Conservation (phyloP, 2,888 invertebrate species). For the Balanococcus diminutus region DNA sequence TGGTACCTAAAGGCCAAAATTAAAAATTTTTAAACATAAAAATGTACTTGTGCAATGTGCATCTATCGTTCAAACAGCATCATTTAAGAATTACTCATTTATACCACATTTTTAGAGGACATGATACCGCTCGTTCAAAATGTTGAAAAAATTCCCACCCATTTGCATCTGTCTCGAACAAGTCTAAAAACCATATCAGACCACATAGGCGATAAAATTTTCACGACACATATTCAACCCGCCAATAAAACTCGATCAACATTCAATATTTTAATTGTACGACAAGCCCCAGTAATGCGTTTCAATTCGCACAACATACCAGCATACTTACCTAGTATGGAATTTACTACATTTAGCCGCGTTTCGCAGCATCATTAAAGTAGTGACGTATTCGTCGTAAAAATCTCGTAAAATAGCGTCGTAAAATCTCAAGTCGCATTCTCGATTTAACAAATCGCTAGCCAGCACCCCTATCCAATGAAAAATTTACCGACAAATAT, state of each 20-base stretch:
- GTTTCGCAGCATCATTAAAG: slow-evolving; percentile 12
- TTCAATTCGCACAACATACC: neutral
- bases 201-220: neutral
- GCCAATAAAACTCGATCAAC: neutral
- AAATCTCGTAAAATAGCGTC: slow-evolving; percentile 9
- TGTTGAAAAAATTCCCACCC: too few species aligned
- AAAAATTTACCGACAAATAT: neutral
- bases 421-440: neutral
- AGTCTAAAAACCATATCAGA: too few species aligned
- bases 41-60: too few species aligned
- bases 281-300: neutral
- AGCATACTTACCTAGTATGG: neutral
- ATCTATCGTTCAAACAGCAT: too few species aligned
- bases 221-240: neutral
- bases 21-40: too few species aligned
- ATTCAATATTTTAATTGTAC: slow-evolving; percentile 20
- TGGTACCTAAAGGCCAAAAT: too few species aligned
- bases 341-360: neutral
- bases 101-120: too few species aligned
- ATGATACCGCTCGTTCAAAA: too few species aligned
- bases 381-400: slow-evolving; percentile 30
- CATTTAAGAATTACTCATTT: too few species aligned
- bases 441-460: slow-evolving; percentile 19
- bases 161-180: too few species aligned
- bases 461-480: neutral